Percentiles rank a stretch among this genome's conserved stretches.
phyloP scores from a whole-genome alignment of 2,113 vertebrate genomes.

The Apus apus region DNA sequence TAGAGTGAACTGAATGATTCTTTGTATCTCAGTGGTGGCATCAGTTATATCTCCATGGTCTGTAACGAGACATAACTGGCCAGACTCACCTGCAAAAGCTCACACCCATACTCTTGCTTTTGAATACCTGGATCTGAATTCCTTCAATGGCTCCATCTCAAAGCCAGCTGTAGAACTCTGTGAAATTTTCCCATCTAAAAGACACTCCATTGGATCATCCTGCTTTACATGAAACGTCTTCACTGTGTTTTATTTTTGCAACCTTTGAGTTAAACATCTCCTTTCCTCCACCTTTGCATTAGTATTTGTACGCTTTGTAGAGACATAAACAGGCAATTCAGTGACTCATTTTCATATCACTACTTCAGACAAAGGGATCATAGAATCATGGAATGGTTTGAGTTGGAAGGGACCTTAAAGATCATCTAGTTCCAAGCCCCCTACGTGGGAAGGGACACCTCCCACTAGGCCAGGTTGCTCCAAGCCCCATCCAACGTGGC shows the following conservation, averaged over 20 bases:
- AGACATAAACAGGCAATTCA: neutral
- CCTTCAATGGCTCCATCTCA: neutral
- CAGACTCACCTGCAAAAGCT: neutral
- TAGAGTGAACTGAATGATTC: neutral
- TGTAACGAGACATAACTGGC: neutral
- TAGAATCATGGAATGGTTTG: no score
- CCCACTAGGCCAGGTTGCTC: no score
- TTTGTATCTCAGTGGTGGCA: neutral
- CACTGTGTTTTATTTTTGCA: neutral
- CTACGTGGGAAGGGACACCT: no score
- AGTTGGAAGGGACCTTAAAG: no score
- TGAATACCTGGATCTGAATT: neutral
- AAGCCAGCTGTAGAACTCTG: neutral
- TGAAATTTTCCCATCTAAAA: neutral
- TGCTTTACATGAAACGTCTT: neutral
- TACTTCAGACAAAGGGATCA: neutral
- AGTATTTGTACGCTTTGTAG: rapidly evolving
- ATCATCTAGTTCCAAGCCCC: no score
- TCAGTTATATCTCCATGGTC: neutral
- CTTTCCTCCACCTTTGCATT: neutral
- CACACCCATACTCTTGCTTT: neutral
- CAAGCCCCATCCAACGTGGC: no score
- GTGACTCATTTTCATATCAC: neutral
- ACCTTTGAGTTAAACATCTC: neutral
- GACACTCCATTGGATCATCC: neutral